Evolutionary conservation across 2,888 invertebrate genomes (phyloP), one percentile per base, ranked within the genome.

Genomic region (Maniola hyperantus): DNA sequence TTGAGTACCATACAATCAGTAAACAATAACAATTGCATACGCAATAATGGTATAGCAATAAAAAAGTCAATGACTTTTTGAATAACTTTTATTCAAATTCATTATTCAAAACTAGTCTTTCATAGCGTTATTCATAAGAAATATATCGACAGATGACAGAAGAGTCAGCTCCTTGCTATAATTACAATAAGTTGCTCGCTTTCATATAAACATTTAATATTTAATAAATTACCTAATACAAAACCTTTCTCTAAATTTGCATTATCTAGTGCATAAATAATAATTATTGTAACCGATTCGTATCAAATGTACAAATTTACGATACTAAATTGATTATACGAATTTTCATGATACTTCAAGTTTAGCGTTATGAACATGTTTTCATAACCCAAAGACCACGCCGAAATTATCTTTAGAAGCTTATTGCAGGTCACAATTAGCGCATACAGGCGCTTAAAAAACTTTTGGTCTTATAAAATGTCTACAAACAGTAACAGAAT

Each of bases 181-280:
- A 84, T 64, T 62, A 79, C 76, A 81, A 84, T 78, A 84, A 85
- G 50, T 83, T 84, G 83, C 57, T 57, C 68, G 60, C 80, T 84
- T 82, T 76, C 75, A 81, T 82, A 83, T 83, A 84, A 85, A 87
- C 83, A 84, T 85, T 85, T 80, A 83, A 77, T 76, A 76, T 79
- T 78, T 78, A 77, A 73, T 76, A 79, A 73, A 76, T 76, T 79
- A 83, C 76, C 77, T 85, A 26, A 20, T 51, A 84, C 74, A 78
- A 79, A 76, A 79, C 70, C 5, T 78, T 77, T 75, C 73, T 79
- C 80, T 84, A 80, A 77, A 71, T 71, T 79, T 76, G 78, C 80
- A 77, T 81, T 76, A 75, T 78, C 80, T 84, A 74, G 87, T 87
- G 83, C 80, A 77, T 82, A 80, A 83, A 87, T 80, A 82, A 79